Evolutionary conservation across 2,113 vertebrate species (phyloP), one percentile per base, ranked within the genome.

Genomic region (Antennarius striatus): DNA sequence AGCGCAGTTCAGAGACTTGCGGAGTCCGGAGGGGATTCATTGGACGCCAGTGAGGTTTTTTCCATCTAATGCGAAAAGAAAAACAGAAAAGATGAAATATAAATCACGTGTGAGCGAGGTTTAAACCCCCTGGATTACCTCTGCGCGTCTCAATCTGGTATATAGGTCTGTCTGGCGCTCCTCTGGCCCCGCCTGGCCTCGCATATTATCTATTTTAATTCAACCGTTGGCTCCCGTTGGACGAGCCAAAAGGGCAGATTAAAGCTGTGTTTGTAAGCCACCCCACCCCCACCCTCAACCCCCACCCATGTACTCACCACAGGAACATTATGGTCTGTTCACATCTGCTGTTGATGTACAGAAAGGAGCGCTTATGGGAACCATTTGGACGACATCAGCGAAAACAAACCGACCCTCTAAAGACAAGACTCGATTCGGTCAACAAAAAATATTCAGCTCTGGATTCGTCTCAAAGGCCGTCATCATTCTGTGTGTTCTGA

Each of bases 71-170:
- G 88, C 36, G 6, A 4, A 40, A 15, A 40, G 22, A 32, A 48
- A 6, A 30, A 82, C 76, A 84, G 89, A 86, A 80, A 81, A 65
- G 62, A 49, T 42, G 71, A 69, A 59, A 50, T 32, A 84, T 87
- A 73, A 73, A 88, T 92, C 86, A 90, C 79, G 84, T 91, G 78
- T 77, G 80, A 75, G 86, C 73, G 81, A 87, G 88, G 85, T 89
- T 89, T 89, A 91, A 92, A 91, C 72, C 89, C 88, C 84, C 73
- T 84, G 91, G 91, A 92, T 92, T 92, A 93, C 80, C 86, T 80
- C 89, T 83, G 78, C 73, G 83, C 79, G 81, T 88, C 86, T 89
- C 90, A 89, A 84, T 89, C 91, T 87, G 86, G 88, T 87, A 86
- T 87, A 84, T 90, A 91, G 89, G 90, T 91, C 90, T 92, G 86